phyloP scores from a whole-genome alignment of 64 coral and sea anemone species.

The Montipora efflorescens region DNA sequence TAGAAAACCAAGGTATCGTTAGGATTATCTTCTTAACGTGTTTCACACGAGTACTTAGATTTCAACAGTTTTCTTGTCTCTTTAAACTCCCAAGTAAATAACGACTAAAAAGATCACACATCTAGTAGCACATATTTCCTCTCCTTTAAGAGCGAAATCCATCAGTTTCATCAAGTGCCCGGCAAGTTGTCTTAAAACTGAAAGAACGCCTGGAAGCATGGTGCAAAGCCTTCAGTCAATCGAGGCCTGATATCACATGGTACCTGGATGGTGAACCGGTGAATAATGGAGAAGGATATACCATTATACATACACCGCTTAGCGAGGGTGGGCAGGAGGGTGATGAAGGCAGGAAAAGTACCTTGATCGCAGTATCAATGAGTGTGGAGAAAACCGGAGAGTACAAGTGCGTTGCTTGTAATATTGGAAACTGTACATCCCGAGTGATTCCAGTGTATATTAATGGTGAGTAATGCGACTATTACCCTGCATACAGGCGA shows the following conservation, averaged over 20 bases:
- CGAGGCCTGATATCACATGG: slow-evolving; percentile 61
- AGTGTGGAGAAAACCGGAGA: slow-evolving; percentile 66
- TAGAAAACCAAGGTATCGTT: too few relatives aligned
- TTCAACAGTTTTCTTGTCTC: neutral
- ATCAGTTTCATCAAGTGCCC: slow-evolving; percentile 34
- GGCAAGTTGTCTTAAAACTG: slow-evolving; percentile 37
- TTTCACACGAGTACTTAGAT: too few relatives aligned
- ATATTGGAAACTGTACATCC: slow-evolving; percentile 64
- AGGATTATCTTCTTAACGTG: too few relatives aligned
- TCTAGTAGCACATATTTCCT: neutral
- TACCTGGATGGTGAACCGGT: slow-evolving; percentile 61
- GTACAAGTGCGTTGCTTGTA: slow-evolving; percentile 82
- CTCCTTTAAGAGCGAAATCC: slow-evolving; percentile 18
- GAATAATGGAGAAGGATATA: slow-evolving; percentile 53
- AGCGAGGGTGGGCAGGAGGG: neutral
- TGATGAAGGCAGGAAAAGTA: slow-evolving; percentile 39
- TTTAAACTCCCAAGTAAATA: too few relatives aligned
- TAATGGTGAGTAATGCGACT: slow-evolving; percentile 44
- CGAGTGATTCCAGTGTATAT: slow-evolving; percentile 72
- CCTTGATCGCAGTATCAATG: slow-evolving; percentile 28
- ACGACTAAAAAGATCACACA: neutral
- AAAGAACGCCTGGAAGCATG: slow-evolving; percentile 32
- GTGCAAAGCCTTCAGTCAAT: slow-evolving; percentile 54
- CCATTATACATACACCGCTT: neutral
- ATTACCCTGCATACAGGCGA: too few relatives aligned